phyloP scores from a whole-genome alignment of 2,797 vertebrate species.

The Brachyrhaphis roseni region DNA sequence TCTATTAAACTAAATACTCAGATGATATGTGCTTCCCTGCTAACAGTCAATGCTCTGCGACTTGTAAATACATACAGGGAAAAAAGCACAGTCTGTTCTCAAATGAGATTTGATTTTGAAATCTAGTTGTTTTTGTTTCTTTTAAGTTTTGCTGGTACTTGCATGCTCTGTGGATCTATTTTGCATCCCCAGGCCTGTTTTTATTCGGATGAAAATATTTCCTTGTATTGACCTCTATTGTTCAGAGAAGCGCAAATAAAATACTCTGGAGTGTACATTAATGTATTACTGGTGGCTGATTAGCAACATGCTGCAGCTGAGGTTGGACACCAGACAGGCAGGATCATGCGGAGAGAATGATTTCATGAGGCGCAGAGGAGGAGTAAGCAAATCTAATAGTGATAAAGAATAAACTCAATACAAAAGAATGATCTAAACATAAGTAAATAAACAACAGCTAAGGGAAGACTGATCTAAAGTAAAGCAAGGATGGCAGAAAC shows the following conservation, averaged over 20 bases:
- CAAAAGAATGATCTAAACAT: too few relatives aligned
- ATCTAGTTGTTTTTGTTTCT: neutral
- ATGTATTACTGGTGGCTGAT: too few relatives aligned
- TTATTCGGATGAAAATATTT: neutral
- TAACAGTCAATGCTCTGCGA: neutral
- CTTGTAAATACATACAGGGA: slow-evolving; percentile 3
- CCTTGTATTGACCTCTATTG: neutral
- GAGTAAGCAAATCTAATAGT: too few relatives aligned
- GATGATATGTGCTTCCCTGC: slow-evolving; percentile 4
- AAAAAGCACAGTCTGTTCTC: neutral
- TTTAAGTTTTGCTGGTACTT: neutral
- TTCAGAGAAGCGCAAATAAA: neutral
- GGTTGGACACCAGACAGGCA: too few relatives aligned
- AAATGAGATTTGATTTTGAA: neutral
- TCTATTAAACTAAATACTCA: slow-evolving; percentile 9
- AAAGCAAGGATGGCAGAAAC: too few relatives aligned
- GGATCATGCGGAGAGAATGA: too few relatives aligned
- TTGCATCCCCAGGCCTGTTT: neutral
- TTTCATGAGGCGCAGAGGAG: too few relatives aligned
- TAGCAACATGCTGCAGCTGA: too few relatives aligned
- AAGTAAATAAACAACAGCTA: too few relatives aligned
- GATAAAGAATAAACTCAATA: too few relatives aligned
- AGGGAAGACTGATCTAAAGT: too few relatives aligned
- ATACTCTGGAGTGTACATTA: neutral
- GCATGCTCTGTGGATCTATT: neutral